Evolutionary conservation across 2,888 invertebrate species (phyloP), one percentile per base, ranked within the genome.

Genomic region (Lasiommata megera): DNA sequence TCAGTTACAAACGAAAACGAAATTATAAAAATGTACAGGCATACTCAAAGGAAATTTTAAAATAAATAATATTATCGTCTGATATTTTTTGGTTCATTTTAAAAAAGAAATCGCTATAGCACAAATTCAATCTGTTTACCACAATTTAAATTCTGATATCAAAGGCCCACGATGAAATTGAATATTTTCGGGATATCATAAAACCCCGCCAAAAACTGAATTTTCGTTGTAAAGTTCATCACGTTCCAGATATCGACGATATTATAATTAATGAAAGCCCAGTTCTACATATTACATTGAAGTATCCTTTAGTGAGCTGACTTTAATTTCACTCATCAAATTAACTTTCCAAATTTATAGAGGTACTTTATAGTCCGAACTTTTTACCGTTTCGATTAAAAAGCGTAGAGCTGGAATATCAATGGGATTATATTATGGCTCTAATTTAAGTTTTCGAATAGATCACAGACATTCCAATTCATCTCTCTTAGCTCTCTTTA

Each of bases 361-460:
- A 41, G 46, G 11, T 12, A 18, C 29, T 34, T 36, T 48, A 48
- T 12, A 18, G 17, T 31, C 31, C 23, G n/a, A 52, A 52, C 52
- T 52, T 52, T 52, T 17, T 16, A n/a, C 29, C 29, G 11, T 11
- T 17, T 31, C 31, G 40, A 31, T 52, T 52, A 16, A 52, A 48
- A 52, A 52, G 8, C 9, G 9, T 9, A 18, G 9, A 36, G 36
- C 1, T 23, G 36, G 50, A 14, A 40, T 17, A 18, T 31, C 40
- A 31, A 29, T 29, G 16, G 12, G 8, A 18, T 11, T 52, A 28
- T 37, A 38, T 56, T 54, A 44, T 41, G n/a, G 48, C 36, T 23
- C 60, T 44, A 60, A 57, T 60, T 57, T 57, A 62, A 62, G 57
- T 62, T 62, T 60, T 52, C 57, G 29, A 50, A 56, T 60, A 57